phyloP scores from a whole-genome alignment of 2,797 vertebrate genomes.

The Sebastes oblongus region DNA sequence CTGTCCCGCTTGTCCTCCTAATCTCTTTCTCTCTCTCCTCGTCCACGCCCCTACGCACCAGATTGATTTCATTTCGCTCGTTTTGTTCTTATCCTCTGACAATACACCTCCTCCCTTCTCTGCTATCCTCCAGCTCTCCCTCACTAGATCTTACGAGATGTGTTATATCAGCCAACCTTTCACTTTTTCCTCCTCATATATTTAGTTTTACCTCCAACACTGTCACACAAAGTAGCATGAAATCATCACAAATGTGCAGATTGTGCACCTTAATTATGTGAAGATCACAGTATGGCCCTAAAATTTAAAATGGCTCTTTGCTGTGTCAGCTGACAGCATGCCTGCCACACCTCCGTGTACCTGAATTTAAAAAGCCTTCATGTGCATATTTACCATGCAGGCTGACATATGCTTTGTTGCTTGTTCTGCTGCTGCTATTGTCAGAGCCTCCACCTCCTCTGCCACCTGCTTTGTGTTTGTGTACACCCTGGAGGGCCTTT shows the following conservation, averaged over 20 bases:
- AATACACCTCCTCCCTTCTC: slow-evolving; percentile 16
- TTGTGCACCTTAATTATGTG: not conserved
- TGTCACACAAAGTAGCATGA: not conserved
- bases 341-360: not conserved
- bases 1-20: slow-evolving; percentile 25
- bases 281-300: not conserved
- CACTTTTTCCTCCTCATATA: not conserved
- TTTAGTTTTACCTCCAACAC: not conserved
- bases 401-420: slow-evolving; percentile 9
- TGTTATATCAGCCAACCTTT: not conserved
- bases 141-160: slow-evolving; percentile 2
- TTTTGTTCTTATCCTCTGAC: slow-evolving; percentile 37
- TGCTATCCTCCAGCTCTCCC: slow-evolving; percentile 4
- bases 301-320: not conserved
- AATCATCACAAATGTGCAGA: not conserved
- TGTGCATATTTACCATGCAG: not conserved
- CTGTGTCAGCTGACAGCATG: not conserved
- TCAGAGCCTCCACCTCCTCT: slow-evolving; percentile 35
- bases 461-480: slow-evolving; percentile 40
- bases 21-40: slow-evolving; percentile 40
- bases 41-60: not conserved
- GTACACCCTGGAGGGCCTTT: not conserved
- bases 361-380: not conserved
- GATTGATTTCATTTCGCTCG: slow-evolving; percentile 46
- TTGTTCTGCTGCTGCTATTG: slow-evolving; percentile 9